phyloP scores from a whole-genome alignment of 35 echinoderm and acorn worm species.

The Nesometra sesokonis region DNA sequence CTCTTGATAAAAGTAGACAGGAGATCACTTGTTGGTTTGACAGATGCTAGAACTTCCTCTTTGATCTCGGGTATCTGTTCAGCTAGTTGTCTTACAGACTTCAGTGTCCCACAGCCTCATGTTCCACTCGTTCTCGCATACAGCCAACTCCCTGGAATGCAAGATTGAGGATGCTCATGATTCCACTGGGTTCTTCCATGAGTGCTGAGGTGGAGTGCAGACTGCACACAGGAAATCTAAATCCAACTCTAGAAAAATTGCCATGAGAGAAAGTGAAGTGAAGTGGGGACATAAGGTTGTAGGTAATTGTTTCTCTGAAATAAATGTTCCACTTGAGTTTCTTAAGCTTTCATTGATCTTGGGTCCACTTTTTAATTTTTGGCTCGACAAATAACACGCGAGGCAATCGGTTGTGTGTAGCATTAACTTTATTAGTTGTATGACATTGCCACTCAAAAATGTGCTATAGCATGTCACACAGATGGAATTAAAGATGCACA shows the following conservation, averaged over 20 bases:
- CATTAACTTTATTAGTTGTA: not conserved
- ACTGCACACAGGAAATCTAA: not conserved
- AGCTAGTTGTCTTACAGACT: no score
- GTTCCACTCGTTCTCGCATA: not conserved
- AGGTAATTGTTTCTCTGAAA: not conserved
- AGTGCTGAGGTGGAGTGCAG: not conserved
- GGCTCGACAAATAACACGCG: not conserved
- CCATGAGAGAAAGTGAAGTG: not conserved
- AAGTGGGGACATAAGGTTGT: not conserved
- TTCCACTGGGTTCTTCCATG: conserved; percentile 21
- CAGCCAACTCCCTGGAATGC: not conserved
- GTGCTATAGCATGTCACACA: no score
- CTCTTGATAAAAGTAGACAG: no score
- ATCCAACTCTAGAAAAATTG: not conserved
- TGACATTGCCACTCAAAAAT: not conserved
- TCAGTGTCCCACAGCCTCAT: not conserved
- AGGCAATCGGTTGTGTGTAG: not conserved
- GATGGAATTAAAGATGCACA: no score
- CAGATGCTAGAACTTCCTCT: no score
- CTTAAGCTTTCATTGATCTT: not conserved
- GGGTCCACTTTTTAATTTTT: not conserved
- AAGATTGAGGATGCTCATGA: not conserved
- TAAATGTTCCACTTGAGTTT: not conserved
- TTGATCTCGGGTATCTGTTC: no score
- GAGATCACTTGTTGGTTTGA: no score